Percentiles rank a stretch among this genome's conserved stretches.
Evolutionary conservation across 92 coral and sea anemone species (phyloP).

Genomic region (Zoanthus gigantus): DNA sequence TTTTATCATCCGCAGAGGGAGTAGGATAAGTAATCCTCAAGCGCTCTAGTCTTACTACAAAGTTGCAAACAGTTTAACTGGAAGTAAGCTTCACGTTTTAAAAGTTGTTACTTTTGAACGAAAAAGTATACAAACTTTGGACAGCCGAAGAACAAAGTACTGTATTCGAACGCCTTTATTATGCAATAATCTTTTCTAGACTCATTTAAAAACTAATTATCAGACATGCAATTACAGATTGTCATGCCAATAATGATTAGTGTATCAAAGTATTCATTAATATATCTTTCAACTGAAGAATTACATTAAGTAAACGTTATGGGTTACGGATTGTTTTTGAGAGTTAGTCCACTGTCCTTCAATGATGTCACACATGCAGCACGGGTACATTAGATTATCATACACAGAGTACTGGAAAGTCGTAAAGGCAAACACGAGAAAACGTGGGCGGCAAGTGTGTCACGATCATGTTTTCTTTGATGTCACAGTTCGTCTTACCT

Average conservation of each 20-base stretch:
- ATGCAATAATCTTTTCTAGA: neutral
- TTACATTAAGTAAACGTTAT: neutral
- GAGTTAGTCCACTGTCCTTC: neutral
- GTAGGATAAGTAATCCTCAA: no score
- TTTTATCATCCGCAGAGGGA: no score
- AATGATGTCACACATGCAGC: neutral
- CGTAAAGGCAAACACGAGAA: neutral
- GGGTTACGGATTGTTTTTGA: neutral
- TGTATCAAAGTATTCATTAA: no score
- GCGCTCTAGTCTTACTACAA: no score
- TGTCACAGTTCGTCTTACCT: constrained; percentile 67
- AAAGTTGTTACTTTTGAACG: no score
- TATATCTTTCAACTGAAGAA: no score
- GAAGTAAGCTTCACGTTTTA: no score
- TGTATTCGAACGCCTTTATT: neutral
- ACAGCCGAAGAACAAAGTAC: no score
- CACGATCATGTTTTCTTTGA: constrained; percentile 5
- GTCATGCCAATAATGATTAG: no score
- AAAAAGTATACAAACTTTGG: no score
- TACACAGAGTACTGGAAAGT: neutral
- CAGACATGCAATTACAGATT: no score
- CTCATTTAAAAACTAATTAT: neutral
- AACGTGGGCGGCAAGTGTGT: neutral
- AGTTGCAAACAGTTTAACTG: no score
- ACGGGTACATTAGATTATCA: neutral